Evolutionary conservation across 2,113 vertebrate species (phyloP).

Genomic region (Hemiprocne comata): DNA sequence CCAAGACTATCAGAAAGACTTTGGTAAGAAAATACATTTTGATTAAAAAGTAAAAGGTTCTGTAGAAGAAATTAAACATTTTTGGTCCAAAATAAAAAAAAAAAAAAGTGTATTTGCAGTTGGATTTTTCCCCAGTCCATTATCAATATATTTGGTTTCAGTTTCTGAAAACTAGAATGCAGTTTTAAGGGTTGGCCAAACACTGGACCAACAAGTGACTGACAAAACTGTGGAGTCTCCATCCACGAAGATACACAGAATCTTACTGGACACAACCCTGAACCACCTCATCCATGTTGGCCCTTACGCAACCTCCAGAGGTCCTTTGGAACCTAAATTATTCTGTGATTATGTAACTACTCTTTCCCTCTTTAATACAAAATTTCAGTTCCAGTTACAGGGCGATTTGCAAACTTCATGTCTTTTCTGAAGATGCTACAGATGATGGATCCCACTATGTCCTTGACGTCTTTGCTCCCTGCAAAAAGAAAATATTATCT

Average conservation of each 20-base stretch:
- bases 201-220: not conserved
- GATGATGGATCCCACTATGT: not conserved
- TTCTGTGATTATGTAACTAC: not conserved
- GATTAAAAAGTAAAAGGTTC: not conserved
- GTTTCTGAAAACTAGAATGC: not conserved
- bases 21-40: not conserved
- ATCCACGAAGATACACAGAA: not conserved
- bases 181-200: not conserved
- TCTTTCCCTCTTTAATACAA: not conserved
- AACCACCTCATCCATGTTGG: accelerated
- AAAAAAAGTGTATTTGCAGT: not conserved
- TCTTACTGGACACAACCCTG: not conserved
- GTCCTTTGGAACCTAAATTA: not conserved
- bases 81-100: not conserved
- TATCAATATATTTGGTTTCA: not conserved
- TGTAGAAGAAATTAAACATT: not conserved
- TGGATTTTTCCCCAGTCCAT: not conserved
- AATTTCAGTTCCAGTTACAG: not conserved
- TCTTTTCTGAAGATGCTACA: not conserved
- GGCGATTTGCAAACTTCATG: not conserved
- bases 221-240: not conserved
- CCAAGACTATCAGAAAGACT: not conserved
- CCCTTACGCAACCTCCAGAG: not conserved
- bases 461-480: not conserved
- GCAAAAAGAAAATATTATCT: not conserved